phyloP scores from a whole-genome alignment of 2,888 invertebrate genomes.

The Sarcophaga carnaria region DNA sequence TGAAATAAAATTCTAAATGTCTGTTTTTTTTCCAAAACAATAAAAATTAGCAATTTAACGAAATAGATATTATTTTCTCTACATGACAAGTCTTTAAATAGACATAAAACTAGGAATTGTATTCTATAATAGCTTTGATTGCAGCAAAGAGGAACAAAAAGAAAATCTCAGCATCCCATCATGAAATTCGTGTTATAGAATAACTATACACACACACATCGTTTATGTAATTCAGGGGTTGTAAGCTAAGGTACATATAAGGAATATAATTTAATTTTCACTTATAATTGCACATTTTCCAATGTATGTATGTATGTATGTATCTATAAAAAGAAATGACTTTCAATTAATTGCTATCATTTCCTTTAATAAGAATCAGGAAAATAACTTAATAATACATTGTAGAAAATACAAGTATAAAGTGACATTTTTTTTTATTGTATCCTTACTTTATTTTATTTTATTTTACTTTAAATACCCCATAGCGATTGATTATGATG shows the following conservation, averaged over 20 bases:
- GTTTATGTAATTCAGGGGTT: too few species aligned
- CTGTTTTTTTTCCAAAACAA: not conserved
- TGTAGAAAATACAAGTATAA: not conserved
- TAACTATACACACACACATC: not conserved
- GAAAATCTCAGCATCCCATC: not conserved
- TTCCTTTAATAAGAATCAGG: slow-evolving; percentile 18
- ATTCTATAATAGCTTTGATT: not conserved
- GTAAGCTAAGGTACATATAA: not conserved
- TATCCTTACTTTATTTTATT: not conserved
- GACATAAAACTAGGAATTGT: not conserved
- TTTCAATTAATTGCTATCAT: slow-evolving; percentile 27
- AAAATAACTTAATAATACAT: slow-evolving; percentile 5
- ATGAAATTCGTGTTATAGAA: slow-evolving; percentile 32
- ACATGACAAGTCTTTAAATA: not conserved
- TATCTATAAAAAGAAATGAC: not conserved
- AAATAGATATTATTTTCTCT: not conserved
- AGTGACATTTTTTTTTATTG: slow-evolving; percentile 2
- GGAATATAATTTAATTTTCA: slow-evolving; percentile 13
- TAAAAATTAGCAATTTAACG: not conserved
- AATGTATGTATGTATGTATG: too few species aligned
- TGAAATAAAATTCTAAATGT: slow-evolving; percentile 16
- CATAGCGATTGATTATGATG: not conserved
- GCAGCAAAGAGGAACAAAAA: not conserved
- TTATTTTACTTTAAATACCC: not conserved
- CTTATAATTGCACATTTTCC: slow-evolving; percentile 13